Conservation (phyloP, 2,888 invertebrate species). For the Trissoscelio sp. region DNA sequence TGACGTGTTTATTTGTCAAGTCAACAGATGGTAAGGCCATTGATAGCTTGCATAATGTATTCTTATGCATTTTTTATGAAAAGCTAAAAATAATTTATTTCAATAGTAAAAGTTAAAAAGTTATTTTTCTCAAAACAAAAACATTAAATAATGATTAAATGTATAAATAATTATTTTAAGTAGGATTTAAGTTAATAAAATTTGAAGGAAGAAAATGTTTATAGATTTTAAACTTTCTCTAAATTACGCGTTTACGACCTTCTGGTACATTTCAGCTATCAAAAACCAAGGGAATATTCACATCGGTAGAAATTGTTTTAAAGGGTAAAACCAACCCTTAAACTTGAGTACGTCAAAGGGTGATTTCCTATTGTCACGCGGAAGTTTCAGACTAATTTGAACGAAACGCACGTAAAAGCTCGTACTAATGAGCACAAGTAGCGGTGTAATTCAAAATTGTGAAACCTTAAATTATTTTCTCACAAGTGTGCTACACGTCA, state of each 20-base stretch:
- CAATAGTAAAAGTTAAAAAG: too few relatives aligned
- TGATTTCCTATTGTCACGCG: constrained; percentile 64
- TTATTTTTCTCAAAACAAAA: too few relatives aligned
- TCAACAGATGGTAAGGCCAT: constrained; percentile 7
- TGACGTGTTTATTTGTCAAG: constrained; percentile 36
- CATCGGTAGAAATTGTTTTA: constrained; percentile 59
- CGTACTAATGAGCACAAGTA: constrained; percentile 58
- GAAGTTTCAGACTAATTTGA: constrained; percentile 58
- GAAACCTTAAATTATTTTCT: constrained; percentile 52
- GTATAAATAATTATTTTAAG: too few relatives aligned
- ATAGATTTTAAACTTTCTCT: background rate
- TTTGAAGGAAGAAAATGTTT: too few relatives aligned
- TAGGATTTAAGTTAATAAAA: too few relatives aligned
- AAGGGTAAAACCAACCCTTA: constrained; percentile 62
- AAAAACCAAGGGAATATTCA: constrained; percentile 48
- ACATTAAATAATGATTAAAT: too few relatives aligned
- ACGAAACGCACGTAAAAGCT: constrained; percentile 51
- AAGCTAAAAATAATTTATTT: too few relatives aligned
- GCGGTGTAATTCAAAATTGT: constrained; percentile 49
- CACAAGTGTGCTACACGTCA: constrained; percentile 31
- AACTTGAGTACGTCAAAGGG: constrained; percentile 59
- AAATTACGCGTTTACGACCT: constrained; percentile 33
- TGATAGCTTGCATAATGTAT: too few relatives aligned
- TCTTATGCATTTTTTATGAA: too few relatives aligned
- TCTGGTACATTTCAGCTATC: constrained; percentile 33